Evolutionary conservation across 2,888 invertebrate genomes (phyloP), one percentile per base, ranked within the genome.

Genomic region (Nemotelus nigrinus): DNA sequence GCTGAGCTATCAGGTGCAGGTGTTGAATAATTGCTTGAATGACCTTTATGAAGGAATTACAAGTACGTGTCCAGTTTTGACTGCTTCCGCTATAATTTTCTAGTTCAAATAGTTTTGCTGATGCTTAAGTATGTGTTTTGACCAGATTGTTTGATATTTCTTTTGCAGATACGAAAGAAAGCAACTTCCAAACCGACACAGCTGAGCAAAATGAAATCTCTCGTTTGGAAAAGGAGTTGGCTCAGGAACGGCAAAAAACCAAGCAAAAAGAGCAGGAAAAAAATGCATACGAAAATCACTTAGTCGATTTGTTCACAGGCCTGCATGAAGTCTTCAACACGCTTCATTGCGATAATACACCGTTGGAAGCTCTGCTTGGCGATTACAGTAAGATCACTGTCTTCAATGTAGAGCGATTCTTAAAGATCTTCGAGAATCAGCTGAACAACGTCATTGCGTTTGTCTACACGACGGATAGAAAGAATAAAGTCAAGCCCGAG

Each of bases 361-460:
- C 91, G 68, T 82, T 90, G 68, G 79, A 89, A 77, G 81, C 90
- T 0, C 84, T 90, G 10, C 83, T 91, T 58, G 87, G 92, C n/a
- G 86, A 90, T 86, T 86, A 92, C 86, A 85, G 88, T 80, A 87
- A 89, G 82, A 85, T 93, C 82, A 87, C 92, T 85, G 87, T 88
- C 58, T 89, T 89, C 84, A 91, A 90, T 82, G 88, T 90, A 2
- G 81, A 85, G 41, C 88, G 88, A 77, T 90, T 90, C 82, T 84
- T 90, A 0, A 86, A 86, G 77, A 87, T 90, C 41, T 82, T 91
- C 3, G 91, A 90, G 82, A 80, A 84, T 0, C 89, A 90, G 67
- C 86, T 89, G 3, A 89, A 89, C 81, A 87, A 87, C 43, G 85
- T 90, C 5, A 88, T 90, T 2, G 88, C 90, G 82, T 87, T 88